These are phyloP conservation scores for Zaprionus taronus DNA, from an alignment of 1,140 invertebrate genomes.

Conservation along the genomic window DNA sequence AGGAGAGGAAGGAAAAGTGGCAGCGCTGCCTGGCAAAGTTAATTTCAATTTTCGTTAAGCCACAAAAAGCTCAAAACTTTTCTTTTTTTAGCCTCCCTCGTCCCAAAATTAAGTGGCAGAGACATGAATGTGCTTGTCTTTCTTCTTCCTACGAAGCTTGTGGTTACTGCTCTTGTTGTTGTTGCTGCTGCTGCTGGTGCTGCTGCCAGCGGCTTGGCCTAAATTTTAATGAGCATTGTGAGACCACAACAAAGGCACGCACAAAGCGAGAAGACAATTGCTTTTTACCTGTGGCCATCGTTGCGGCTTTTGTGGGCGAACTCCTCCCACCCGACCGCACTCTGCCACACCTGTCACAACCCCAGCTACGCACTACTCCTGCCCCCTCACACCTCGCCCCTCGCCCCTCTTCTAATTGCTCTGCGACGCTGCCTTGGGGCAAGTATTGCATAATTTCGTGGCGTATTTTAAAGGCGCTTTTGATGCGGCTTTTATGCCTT, in stretches of 20 bases:
- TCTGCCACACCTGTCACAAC: neutral
- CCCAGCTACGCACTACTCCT: neutral
- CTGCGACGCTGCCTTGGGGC: conserved; percentile 44
- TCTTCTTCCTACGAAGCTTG: neutral
- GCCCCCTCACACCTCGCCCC: conserved; percentile 23
- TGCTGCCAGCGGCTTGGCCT: conserved; percentile 61
- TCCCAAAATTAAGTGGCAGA: conserved; percentile 58
- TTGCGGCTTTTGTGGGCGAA: conserved; percentile 14
- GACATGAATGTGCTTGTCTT: conserved; percentile 5
- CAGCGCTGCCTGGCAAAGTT: conserved; percentile 53
- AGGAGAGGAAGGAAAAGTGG: neutral
- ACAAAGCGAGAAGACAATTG: conserved; percentile 71
- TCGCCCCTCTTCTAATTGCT: conserved; percentile 61
- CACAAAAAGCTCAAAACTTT: conserved; percentile 49
- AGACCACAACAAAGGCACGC: conserved; percentile 73
- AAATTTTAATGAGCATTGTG: conserved; percentile 78
- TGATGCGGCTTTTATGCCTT: conserved; percentile 79
- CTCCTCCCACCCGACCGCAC: neutral
- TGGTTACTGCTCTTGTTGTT: conserved; percentile 1
- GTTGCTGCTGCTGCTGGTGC: conserved; percentile 6
- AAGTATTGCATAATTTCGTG: conserved; percentile 75
- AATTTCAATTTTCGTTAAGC: conserved; percentile 77
- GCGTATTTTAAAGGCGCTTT: conserved; percentile 69
- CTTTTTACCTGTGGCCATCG: conserved; percentile 77
- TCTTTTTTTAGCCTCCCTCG: neutral